Percentiles rank a stretch among this genome's conserved stretches.
Evolutionary conservation across 1,140 invertebrate species (phyloP).

Genomic region (Drosophila serrata): DNA sequence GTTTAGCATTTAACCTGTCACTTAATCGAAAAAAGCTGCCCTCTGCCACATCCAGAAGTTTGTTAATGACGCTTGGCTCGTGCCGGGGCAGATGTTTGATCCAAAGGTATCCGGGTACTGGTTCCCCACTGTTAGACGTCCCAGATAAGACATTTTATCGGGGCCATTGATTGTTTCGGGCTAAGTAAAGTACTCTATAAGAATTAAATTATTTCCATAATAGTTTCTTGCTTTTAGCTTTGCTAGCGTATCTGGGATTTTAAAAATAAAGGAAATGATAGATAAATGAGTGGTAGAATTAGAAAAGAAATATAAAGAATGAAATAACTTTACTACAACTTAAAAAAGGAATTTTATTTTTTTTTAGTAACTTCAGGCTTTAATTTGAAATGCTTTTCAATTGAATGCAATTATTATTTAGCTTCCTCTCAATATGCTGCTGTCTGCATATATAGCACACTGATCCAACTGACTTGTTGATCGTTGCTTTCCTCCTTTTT

Average conservation of each 20-base stretch:
- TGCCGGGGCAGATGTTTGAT: conserved; percentile 40
- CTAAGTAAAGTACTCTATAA: not conserved
- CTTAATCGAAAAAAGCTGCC: conserved; percentile 64
- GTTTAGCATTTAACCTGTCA: conserved; percentile 78
- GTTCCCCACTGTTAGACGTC: conserved; percentile 33
- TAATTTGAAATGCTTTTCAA: conserved; percentile 1
- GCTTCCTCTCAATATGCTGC: conserved; percentile 11
- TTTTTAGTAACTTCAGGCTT: not conserved
- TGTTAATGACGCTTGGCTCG: conserved; percentile 46
- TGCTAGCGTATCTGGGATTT: too few relatives aligned
- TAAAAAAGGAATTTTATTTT: not conserved
- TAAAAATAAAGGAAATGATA: too few relatives aligned
- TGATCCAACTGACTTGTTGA: conserved; percentile 23
- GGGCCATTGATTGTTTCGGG: not conserved
- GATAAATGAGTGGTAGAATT: too few relatives aligned
- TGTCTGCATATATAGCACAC: conserved; percentile 14
- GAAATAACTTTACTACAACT: not conserved
- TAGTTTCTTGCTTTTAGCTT: not conserved
- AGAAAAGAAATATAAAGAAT: too few relatives aligned
- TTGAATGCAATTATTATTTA: conserved; percentile 10
- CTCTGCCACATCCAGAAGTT: conserved; percentile 51
- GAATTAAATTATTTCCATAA: not conserved
- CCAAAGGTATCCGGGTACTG: not conserved
- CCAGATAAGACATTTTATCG: conserved; percentile 23
- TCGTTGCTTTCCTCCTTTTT: conserved; percentile 38